Base-by-base conservation (phyloP, 2,113 vertebrate genomes). In the Halcyon malimbica region DNA sequence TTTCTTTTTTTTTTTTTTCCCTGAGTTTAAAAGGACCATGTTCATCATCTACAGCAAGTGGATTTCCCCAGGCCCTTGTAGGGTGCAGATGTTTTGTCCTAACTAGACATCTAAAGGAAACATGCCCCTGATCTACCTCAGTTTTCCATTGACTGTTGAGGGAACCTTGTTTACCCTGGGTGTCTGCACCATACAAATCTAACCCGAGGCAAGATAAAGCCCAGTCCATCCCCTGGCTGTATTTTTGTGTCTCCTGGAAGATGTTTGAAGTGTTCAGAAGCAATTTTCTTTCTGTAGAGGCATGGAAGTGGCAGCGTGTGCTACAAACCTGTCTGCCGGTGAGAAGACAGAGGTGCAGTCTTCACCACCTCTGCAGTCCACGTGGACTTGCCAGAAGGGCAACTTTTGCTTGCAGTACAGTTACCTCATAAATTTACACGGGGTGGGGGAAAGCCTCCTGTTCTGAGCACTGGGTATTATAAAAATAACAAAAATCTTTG, bases 111-210 rank as follows among this genome's bases (percentile, higher is more conserved):
- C 14, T n/a, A 4, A 19, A 29, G 28, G 48, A 56, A 17, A 21
- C 0, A 1, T 39, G 26, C 14, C 57, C 28, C 46, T 18, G 23
- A 5, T 23, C 33, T 0, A 0, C 53, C 28, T 31, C 17, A 41
- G 23, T 62, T 18, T 28, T 3, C 26, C 26, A 5, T 5, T 37
- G 56, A 3, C 25, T 26, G 25, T 37, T 23, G 41, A 59, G 39
- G 73, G 31, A 29, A 13, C 12, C 19, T 42, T 16, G 4, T n/a
- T 37, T 26, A 4, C 11, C 16, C 7, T 0, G 0, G 25, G 9
- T 60, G 24, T 26, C 59, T 68, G 4, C 9, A 1, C n/a, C 11
- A 5, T 17, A 1, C 23, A 1, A 1, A 10, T 4, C 3, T 1
- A 10, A 5, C 25, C 4, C 12, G 8, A 1, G 46, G 4, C 20